Evolutionary conservation across 2,113 vertebrate genomes (phyloP), one percentile per base, ranked within the genome.

Genomic region (Anhinga anhinga): DNA sequence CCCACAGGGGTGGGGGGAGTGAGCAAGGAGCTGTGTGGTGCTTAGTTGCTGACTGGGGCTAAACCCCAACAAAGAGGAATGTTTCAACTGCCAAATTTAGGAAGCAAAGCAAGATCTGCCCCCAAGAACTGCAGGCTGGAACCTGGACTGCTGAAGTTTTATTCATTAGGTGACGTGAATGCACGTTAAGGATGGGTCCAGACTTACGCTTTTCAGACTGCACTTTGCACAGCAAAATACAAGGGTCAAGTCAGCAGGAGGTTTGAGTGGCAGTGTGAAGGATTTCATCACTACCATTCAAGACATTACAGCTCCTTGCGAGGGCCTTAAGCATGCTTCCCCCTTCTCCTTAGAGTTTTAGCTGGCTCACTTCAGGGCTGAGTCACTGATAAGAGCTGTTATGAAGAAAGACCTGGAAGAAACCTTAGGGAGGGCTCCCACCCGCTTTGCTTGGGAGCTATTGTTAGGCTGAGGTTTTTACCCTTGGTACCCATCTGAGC

Each of bases 141-240:
- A 53, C 21, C 47, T 38, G 12, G 44, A 59, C 21, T 11, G 13
- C 34, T 67, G 20, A 13, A 42, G 5, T 32, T 14, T 56, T 15
- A n/a, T 47, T 70, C 0, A 5, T 53, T 63, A 49, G 22, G 69
- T 76, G 56, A 82, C 0, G 0, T 13, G 45, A 86, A 76, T 32
- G 30, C 56, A 66, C 53, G 85, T 73, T 4, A 67, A 58, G 38
- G 52, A 29, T 2, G 5, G 50, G 69, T 22, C 32, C 82, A 71
- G 47, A 47, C 10, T 77, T 72, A 20, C 0, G 2, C 13, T 26
- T 93, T 55, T 55, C 65, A 82, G 50, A 45, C 38, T 44, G 0
- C 11, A 26, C 15, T 47, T 61, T 82, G 69, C 56, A 79, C 34
- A 81, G 19, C 29, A 71, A 78, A 86, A 88, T 13, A 67, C 27